Evolutionary conservation across 1,140 invertebrate species (phyloP).

Genomic region (Cydia fagiglandana): DNA sequence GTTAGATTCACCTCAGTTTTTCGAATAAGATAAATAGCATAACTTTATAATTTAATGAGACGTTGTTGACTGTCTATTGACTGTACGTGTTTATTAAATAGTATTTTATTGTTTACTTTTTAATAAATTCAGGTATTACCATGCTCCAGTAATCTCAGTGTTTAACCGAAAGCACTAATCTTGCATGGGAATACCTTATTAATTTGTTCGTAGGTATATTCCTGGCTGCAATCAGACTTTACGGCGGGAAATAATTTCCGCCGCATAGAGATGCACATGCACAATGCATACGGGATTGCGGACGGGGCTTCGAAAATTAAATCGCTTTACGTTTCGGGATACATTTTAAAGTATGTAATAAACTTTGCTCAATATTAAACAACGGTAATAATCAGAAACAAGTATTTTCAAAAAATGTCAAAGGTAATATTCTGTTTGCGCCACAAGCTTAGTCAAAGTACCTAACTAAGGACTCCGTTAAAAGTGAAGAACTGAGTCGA

Average conservation of each 20-base stretch:
- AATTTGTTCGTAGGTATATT: constrained; percentile 15
- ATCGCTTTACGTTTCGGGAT: background rate
- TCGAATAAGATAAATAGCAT: too few species aligned
- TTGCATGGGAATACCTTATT: constrained; percentile 19
- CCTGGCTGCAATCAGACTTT: constrained; percentile 19
- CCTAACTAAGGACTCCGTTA: too few species aligned
- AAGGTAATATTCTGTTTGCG: too few species aligned
- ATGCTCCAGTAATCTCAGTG: background rate
- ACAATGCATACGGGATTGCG: constrained; percentile 20
- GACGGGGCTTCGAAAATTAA: constrained; percentile 9
- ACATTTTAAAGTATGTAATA: background rate
- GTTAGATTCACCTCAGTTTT: too few species aligned
- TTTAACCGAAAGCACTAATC: constrained; percentile 1
- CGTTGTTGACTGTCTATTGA: too few species aligned
- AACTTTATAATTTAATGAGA: too few species aligned
- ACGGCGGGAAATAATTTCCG: constrained; percentile 23
- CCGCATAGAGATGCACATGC: constrained; percentile 8
- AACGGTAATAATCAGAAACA: too few species aligned
- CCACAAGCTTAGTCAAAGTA: too few species aligned
- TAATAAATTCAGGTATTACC: background rate
- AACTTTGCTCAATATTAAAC: too few species aligned
- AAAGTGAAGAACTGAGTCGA: too few species aligned
- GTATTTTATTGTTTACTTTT: background rate
- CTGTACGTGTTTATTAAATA: too few species aligned
- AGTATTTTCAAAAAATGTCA: too few species aligned